These are phyloP conservation scores for Apostichopus leukothele DNA, from an alignment of 53 echinoderm and acorn worm species.

Conservation along the genomic window DNA sequence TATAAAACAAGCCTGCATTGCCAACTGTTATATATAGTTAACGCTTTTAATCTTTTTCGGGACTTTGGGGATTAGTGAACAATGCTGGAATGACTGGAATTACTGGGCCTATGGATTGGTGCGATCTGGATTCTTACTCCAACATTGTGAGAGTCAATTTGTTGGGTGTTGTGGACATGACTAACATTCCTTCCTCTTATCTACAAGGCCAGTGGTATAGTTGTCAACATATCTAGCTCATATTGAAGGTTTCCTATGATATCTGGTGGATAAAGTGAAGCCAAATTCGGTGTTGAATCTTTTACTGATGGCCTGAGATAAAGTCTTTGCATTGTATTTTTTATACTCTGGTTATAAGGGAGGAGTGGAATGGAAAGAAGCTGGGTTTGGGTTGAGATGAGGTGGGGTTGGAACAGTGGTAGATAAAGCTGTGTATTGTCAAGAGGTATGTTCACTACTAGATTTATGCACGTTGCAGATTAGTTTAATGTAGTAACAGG, in stretches of 20 bases:
- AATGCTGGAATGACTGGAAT: slow-evolving; percentile 77
- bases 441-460: too few species aligned
- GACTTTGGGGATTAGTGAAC: slow-evolving; percentile 80
- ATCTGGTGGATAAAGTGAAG: slow-evolving; percentile 57
- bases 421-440: too few species aligned
- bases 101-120: slow-evolving; percentile 54
- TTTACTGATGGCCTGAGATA: slow-evolving; percentile 67
- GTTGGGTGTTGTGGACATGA: slow-evolving; percentile 65
- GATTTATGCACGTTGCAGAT: too few species aligned
- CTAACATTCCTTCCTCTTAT: slow-evolving; percentile 67
- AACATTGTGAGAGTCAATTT: slow-evolving; percentile 62
- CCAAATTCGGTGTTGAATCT: slow-evolving; percentile 67
- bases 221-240: slow-evolving; percentile 74
- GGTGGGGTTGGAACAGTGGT: too few species aligned
- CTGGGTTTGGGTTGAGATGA: too few species aligned
- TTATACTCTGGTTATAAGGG: not conserved
- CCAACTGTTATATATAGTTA: too few species aligned
- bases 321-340: not conserved
- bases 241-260: slow-evolving; percentile 58
- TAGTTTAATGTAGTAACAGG: too few species aligned
- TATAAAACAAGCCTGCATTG: too few species aligned
- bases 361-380: not conserved
- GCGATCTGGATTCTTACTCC: slow-evolving; percentile 53
- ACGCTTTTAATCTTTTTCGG: slow-evolving; percentile 19
- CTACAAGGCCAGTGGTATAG: slow-evolving; percentile 65